phyloP scores from a whole-genome alignment of 2,113 vertebrate species.

The Halcyon malimbica region DNA sequence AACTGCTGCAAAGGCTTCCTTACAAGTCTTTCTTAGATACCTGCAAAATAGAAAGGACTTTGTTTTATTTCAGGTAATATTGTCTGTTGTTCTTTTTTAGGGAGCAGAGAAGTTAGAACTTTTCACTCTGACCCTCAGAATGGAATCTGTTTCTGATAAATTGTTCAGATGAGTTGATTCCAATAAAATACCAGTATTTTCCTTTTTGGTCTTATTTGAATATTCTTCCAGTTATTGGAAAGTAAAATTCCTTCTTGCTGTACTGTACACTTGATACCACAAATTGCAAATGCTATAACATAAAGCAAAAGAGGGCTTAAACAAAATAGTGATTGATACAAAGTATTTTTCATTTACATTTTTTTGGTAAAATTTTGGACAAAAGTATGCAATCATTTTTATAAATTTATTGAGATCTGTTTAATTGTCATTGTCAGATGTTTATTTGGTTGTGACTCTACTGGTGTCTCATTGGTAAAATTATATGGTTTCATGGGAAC shows the following conservation, averaged over 20 bases:
- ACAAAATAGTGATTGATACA: not conserved
- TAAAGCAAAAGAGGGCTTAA: not conserved
- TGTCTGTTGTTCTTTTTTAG: not conserved
- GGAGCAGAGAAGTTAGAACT: accelerated
- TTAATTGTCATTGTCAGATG: not conserved
- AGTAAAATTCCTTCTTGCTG: not conserved
- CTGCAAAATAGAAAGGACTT: not conserved
- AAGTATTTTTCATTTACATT: not conserved
- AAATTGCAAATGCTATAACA: not conserved
- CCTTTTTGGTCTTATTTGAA: not conserved
- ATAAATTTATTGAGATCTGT: not conserved
- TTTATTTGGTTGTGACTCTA: not conserved
- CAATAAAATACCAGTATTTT: not conserved
- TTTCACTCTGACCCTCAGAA: not conserved
- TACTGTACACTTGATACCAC: not conserved
- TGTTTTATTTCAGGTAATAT: not conserved
- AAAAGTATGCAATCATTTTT: not conserved
- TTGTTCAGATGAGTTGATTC: not conserved
- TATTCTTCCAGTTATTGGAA: not conserved
- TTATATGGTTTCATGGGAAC: not conserved
- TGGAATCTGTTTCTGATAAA: not conserved
- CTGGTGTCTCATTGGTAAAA: not conserved
- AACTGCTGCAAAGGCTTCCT: not conserved
- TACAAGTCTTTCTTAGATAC: not conserved
- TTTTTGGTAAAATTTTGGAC: not conserved